Conservation (phyloP, 64 coral and sea anemone species). For the Pocillopora verrucosa region DNA sequence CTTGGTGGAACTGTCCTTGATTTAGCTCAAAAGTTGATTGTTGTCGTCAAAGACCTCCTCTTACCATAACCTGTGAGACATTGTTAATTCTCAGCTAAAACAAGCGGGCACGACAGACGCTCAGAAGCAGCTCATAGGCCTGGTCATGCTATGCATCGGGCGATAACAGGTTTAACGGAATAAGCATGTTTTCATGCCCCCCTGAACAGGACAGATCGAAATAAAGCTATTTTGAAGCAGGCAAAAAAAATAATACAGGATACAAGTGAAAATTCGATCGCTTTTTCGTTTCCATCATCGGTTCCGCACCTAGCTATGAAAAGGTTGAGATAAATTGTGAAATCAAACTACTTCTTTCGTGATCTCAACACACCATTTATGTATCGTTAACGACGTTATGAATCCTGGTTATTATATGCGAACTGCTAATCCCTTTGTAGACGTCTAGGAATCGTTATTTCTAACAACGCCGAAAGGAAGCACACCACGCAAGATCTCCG, state of each 20-base stretch:
- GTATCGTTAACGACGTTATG: not conserved
- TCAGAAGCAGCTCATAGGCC: not conserved
- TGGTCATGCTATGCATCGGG: not conserved
- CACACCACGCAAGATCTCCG: not conserved
- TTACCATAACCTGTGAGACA: not conserved
- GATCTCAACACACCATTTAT: not conserved
- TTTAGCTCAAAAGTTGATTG: not conserved
- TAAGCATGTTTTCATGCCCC: slow-evolving; percentile 22
- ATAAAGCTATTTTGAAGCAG: not conserved
- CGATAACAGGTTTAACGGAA: slow-evolving; percentile 37
- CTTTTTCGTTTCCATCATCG: not conserved
- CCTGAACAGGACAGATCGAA: not conserved
- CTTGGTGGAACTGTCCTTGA: not conserved
- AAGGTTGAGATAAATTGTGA: not conserved
- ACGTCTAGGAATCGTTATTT: not conserved
- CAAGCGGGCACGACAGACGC: not conserved
- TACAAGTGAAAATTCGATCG: not conserved
- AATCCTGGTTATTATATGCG: not conserved
- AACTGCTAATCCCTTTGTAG: slow-evolving; percentile 31
- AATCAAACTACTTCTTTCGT: not conserved
- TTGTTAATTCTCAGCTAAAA: not conserved
- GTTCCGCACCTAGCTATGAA: not conserved
- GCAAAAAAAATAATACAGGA: not conserved
- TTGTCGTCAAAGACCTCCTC: not conserved
- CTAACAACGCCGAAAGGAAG: not conserved